These are phyloP conservation scores for Drosophila atroscutellata DNA, from an alignment of 2,888 invertebrate genomes.

Conservation along the genomic window DNA sequence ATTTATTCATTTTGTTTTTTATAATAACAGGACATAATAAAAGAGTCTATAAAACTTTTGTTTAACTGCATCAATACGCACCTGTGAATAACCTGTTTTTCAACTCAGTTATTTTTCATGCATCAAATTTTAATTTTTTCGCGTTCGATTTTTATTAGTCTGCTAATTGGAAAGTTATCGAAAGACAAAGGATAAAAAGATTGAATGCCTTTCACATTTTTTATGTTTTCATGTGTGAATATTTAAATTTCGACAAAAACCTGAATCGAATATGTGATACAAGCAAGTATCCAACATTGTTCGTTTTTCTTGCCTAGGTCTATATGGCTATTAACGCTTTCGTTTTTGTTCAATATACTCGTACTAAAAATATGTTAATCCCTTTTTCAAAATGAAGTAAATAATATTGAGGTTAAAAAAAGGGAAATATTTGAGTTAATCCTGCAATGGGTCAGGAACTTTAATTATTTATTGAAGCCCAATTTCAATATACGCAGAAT, in stretches of 20 bases:
- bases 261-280: not conserved
- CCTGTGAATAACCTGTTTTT: not conserved
- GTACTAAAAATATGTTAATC: not conserved
- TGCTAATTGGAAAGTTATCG: conserved; percentile 5
- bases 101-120: conserved; percentile 17
- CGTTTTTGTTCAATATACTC: not conserved
- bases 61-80: not conserved
- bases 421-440: not conserved
- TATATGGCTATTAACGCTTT: not conserved
- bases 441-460: not conserved
- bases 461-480: not conserved
- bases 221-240: not conserved
- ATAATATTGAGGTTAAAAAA: not conserved
- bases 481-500: not conserved
- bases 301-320: not conserved
- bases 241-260: not conserved
- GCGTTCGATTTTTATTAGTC: not conserved
- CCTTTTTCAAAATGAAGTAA: not conserved
- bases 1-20: conserved; percentile 22
- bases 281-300: not conserved
- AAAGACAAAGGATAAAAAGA: not conserved
- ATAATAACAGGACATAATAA: conserved; percentile 7
- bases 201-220: not conserved
- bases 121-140: not conserved
- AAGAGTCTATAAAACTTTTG: not conserved